These are phyloP conservation scores for Dromiciops gliroides DNA, from an alignment of 2,113 vertebrate species.

Conservation along the genomic window DNA sequence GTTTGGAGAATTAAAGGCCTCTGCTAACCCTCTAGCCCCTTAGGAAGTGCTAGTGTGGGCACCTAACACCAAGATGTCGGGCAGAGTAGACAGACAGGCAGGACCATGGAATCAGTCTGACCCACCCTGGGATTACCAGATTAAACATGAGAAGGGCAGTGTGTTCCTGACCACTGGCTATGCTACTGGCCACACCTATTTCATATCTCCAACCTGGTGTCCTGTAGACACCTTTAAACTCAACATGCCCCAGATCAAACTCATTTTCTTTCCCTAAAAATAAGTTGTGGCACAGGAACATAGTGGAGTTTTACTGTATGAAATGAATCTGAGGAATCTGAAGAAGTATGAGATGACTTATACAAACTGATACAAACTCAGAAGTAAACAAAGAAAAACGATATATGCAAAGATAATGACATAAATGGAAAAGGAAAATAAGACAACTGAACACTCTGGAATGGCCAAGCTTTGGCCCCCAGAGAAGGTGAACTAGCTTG, in stretches of 20 bases:
- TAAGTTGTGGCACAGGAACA: not conserved
- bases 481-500: not conserved
- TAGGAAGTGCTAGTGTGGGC: not conserved
- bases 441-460: not conserved
- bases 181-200: not conserved
- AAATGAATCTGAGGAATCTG: not conserved
- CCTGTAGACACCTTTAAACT: not conserved
- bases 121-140: not conserved
- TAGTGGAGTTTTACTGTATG: not conserved
- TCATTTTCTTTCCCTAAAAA: not conserved
- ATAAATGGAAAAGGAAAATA: not conserved
- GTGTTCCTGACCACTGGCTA: not conserved
- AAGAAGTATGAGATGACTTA: not conserved
- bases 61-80: not conserved
- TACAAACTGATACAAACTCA: not conserved
- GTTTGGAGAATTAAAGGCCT: not conserved
- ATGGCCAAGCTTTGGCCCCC: not conserved
- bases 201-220: too few relatives aligned
- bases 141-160: not conserved
- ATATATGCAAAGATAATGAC: not conserved
- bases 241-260: not conserved
- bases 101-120: not conserved
- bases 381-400: not conserved
- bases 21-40: not conserved
- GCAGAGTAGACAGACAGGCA: not conserved